Base-by-base conservation (phyloP, 1,140 invertebrate genomes). In the Trypoxylus dichotomus region DNA sequence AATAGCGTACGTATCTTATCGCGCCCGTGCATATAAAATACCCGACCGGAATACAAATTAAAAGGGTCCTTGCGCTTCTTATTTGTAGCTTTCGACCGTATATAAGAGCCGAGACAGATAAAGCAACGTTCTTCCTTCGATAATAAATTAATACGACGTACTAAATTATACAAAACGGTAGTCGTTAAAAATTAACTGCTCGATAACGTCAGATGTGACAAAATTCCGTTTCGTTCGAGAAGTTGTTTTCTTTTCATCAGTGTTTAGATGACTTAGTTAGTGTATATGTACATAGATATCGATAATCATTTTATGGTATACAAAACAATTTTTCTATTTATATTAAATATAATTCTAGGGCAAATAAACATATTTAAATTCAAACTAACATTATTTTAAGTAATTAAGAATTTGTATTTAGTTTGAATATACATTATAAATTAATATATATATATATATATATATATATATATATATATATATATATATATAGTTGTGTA, bases 121-220 rank as follows among this genome's bases (percentile, higher is more conserved):
- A 68, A 68, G 24, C 24, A 15, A 24, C 60, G 19, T 68, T 25
- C 24, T 63, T 29, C 21, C 60, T 24, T 13, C 60, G 60, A 68
- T 68, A 68, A 68, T 68, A 68, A 68, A 68, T 68, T 68, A 68
- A 68, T 68, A 68, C 60, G 60, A 29, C 60, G 60, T 10, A 68
- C 60, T 68, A 68, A 68, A 68, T 68, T 68, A 68, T 68, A 68
- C 60, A 68, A 68, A 68, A 68, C 60, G 60, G 60, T 68, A 68
- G 60, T 68, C 60, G 27, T 68, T 68, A 68, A 68, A 68, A 68
- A 68, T 68, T 68, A 68, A 68, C 60, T 21, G 60, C 24, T 68
- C 60, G 60, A 68, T 68, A 68, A 68, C 60, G 60, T 68, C 60
- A 29, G 27, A 68, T 29, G 60, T 68, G 27, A 68, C 60, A 68